Conservation (phyloP, 2,888 invertebrate genomes). For the Sarcophaga variegata region DNA sequence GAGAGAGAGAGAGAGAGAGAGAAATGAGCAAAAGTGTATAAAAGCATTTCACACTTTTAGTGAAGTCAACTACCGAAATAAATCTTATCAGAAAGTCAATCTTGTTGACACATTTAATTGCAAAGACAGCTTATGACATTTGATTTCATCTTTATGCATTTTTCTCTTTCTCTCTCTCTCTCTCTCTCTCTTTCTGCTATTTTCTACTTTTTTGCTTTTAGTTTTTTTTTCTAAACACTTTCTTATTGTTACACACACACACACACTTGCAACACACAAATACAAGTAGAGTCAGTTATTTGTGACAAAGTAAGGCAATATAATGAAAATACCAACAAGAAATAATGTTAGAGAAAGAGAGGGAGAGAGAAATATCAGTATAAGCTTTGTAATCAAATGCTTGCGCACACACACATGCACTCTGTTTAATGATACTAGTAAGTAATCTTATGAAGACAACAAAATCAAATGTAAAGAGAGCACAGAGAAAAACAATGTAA, state of each 20-base stretch:
- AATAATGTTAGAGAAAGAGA: too few species aligned
- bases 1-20: neutral
- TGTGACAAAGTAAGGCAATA: constrained; percentile 8
- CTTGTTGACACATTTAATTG: constrained; percentile 70
- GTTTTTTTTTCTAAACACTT: neutral
- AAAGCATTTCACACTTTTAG: constrained; percentile 61
- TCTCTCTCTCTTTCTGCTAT: neutral
- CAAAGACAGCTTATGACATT: constrained; percentile 71
- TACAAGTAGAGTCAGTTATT: constrained; percentile 11
- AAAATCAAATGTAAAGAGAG: too few species aligned
- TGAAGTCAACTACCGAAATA: constrained; percentile 52
- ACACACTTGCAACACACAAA: neutral
- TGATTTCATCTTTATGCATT: constrained; percentile 65
- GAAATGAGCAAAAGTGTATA: neutral
- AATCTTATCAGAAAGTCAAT: constrained; percentile 68
- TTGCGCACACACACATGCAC: too few species aligned
- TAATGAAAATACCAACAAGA: neutral
- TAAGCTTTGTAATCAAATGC: too few species aligned
- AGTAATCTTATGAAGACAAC: too few species aligned
- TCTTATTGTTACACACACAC: neutral
- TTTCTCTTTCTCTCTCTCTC: constrained; percentile 1
- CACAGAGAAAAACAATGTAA: too few species aligned
- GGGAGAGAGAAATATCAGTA: too few species aligned
- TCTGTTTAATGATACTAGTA: too few species aligned
- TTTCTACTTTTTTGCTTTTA: neutral